These are phyloP conservation scores for Epizoanthus ramosus DNA, from an alignment of 92 coral and sea anemone genomes.

Conservation along the genomic window DNA sequence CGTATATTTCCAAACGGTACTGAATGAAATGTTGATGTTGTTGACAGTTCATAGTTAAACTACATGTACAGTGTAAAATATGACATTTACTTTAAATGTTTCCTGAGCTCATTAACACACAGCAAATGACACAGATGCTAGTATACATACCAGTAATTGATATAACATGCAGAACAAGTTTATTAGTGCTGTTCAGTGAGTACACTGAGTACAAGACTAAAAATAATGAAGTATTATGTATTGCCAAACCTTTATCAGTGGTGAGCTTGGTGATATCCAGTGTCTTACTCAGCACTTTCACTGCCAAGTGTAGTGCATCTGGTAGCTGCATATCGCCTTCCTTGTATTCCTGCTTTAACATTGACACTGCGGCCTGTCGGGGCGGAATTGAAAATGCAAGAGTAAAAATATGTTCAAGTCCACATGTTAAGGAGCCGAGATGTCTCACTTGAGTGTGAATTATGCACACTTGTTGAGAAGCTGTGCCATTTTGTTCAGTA, in stretches of 20 bases:
- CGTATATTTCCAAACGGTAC: no score
- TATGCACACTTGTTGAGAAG: not conserved
- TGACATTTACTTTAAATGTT: not conserved
- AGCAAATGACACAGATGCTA: no score
- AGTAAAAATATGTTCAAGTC: not conserved
- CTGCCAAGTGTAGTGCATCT: conserved; percentile 87
- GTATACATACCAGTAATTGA: no score
- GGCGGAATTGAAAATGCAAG: not conserved
- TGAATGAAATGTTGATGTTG: no score
- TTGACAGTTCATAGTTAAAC: no score
- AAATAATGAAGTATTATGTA: not conserved
- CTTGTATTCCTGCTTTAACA: conserved; percentile 97
- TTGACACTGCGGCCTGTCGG: conserved; percentile 91
- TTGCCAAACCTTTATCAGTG: conserved; percentile 87
- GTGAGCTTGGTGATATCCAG: conserved; percentile 95
- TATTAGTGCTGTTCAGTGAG: no score
- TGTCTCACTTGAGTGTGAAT: no score
- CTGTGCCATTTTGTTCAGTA: not conserved
- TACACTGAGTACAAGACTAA: not conserved
- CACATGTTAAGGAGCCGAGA: not conserved
- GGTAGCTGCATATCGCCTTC: conserved; percentile 84
- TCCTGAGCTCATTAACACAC: not conserved
- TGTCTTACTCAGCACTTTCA: conserved; percentile 93
- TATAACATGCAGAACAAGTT: no score
- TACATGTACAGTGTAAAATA: no score